Evolutionary conservation across 1,140 invertebrate genomes (phyloP).

Genomic region (Chelonus insularis): DNA sequence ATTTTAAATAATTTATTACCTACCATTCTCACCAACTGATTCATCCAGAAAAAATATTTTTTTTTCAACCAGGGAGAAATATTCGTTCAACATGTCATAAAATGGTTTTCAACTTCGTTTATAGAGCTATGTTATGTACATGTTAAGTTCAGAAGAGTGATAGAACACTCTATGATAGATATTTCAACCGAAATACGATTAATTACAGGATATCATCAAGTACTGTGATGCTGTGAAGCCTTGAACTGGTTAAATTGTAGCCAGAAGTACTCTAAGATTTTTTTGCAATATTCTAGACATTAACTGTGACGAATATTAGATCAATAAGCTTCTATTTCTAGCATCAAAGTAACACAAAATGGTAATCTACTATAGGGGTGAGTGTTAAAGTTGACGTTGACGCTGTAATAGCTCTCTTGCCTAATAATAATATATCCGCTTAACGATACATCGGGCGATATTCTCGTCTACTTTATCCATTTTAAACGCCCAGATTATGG

Average conservation of each 20-base stretch:
- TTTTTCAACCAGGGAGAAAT: too few species aligned
- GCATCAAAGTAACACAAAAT: constrained; percentile 23
- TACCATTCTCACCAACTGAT: too few species aligned
- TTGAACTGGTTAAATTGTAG: constrained; percentile 23
- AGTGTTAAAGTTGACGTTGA: background rate
- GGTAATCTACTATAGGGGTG: background rate
- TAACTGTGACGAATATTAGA: constrained; percentile 48
- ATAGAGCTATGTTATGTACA: too few species aligned
- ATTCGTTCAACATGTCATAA: too few species aligned
- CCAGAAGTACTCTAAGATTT: constrained; percentile 49
- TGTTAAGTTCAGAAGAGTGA: background rate
- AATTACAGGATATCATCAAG: constrained; percentile 49
- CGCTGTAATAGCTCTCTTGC: background rate
- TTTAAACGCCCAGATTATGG: constrained; percentile 11
- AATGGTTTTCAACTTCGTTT: too few species aligned
- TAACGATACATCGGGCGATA: constrained; percentile 6
- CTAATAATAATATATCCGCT: too few species aligned
- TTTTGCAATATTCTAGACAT: constrained; percentile 32
- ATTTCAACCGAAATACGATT: constrained; percentile 50
- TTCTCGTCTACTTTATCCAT: constrained; percentile 11
- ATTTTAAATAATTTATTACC: too few species aligned
- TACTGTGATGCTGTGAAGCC: constrained; percentile 42
- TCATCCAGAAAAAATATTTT: too few species aligned
- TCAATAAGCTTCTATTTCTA: constrained; percentile 48
- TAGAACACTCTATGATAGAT: background rate